Evolutionary conservation across 2,888 invertebrate genomes (phyloP).

Genomic region (Pantelozetes paolii): DNA sequence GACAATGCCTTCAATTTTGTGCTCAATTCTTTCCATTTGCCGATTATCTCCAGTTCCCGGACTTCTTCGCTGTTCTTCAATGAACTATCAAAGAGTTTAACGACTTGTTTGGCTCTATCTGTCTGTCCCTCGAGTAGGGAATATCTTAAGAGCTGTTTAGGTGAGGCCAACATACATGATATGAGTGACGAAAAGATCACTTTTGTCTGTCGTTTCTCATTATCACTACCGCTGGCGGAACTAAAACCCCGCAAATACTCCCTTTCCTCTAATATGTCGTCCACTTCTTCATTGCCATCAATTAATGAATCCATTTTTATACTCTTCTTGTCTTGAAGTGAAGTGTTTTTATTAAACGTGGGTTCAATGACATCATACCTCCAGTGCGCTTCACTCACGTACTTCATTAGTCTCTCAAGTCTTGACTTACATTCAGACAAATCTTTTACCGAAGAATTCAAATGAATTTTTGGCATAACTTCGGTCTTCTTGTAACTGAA

Average conservation of each 20-base stretch:
- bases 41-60: slow-evolving; percentile 39
- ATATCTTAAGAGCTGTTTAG: slow-evolving; percentile 65
- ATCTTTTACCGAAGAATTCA: slow-evolving; percentile 8
- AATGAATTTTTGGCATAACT: not conserved
- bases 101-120: slow-evolving; percentile 68
- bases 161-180: slow-evolving; percentile 63
- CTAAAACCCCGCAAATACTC: slow-evolving; percentile 15
- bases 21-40: slow-evolving; percentile 39
- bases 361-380: slow-evolving; percentile 43
- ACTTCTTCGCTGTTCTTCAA: slow-evolving; percentile 40
- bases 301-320: slow-evolving; percentile 52
- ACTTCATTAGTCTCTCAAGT: slow-evolving; percentile 30
- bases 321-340: not conserved
- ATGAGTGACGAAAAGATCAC: slow-evolving; percentile 40
- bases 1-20: slow-evolving; percentile 1
- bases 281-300: slow-evolving; percentile 55
- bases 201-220: not conserved
- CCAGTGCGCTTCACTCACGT: slow-evolving; percentile 42
- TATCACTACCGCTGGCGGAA: slow-evolving; percentile 27
- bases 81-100: slow-evolving; percentile 38
- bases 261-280: not conserved
- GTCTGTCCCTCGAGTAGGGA: slow-evolving; percentile 70
- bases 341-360: slow-evolving; percentile 32
- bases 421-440: slow-evolving; percentile 40
- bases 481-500: not conserved